Evolutionary conservation across 2,888 invertebrate genomes (phyloP), one percentile per base, ranked within the genome.

Genomic region (Xestia rhomboidea): DNA sequence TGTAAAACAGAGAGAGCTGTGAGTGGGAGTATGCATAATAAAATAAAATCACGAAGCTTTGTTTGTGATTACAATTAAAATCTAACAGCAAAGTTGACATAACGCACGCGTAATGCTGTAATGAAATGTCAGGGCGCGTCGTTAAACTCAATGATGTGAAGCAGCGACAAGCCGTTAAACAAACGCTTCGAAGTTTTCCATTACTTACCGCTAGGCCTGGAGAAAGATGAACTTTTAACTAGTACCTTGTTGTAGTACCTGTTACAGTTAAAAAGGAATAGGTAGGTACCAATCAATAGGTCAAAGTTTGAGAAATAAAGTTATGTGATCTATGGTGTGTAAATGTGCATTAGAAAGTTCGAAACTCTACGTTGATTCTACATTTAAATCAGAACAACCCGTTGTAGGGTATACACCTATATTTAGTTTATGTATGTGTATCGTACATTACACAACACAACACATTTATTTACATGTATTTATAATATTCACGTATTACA

Each of bases 71-170:
- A 76, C 75, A 81, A 80, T 87, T 81, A 78, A 75, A 87, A 73
- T 73, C 73, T 74, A 69, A 82, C 73, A 81, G 78, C 82, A 76
- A 87, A 87, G 70, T 86, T 82, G 69, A 80, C 74, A 80, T 76
- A 84, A 81, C 70, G 80, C 79, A 66, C 71, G 68, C 68, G 78
- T 84, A 87, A 84, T 87, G 83, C 87, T 84, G 81, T 94, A 94
- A 95, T 93, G 91, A 93, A 92, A 93, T 92, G 81, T 92, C 91
- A 82, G 85, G 79, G 78, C 83, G 84, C 87, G 88, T 89, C 93
- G 92, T 96, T 94, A 95, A 95, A 95, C 68, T 91, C 93, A 95
- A 94, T 93, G 95, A 91, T 88, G 91, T 90, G 93, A 87, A 91
- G 89, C 89, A 89, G 89, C 89, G 92, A 90, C 90, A 89, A 89